phyloP scores from a whole-genome alignment of 2,113 vertebrate genomes.

The Pyrgilauda ruficollis region DNA sequence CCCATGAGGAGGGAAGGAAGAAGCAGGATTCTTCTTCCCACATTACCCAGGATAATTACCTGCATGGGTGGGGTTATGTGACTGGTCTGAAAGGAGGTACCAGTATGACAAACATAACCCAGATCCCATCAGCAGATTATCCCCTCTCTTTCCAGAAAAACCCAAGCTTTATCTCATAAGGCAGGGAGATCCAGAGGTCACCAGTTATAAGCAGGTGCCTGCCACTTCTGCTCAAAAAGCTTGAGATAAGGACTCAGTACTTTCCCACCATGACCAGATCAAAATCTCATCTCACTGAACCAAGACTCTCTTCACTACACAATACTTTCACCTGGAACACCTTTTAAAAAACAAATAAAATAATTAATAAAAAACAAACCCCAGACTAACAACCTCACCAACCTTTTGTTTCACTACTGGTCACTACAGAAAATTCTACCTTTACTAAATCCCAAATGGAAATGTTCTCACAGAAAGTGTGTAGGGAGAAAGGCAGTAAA shows the following conservation, averaged over 20 bases:
- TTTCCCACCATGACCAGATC: not conserved
- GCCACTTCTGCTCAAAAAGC: not conserved
- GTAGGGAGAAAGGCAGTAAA: not conserved
- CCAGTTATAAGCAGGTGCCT: not conserved
- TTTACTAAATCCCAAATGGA: not conserved
- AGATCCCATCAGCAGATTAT: not conserved
- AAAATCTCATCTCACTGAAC: not conserved
- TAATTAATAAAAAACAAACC: not conserved
- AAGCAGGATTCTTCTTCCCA: not conserved
- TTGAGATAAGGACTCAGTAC: not conserved
- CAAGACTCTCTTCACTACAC: not conserved
- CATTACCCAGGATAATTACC: not conserved
- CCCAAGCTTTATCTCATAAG: not conserved
- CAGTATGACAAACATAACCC: not conserved
- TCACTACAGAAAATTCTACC: not conserved
- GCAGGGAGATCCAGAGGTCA: not conserved
- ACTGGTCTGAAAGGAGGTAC: not conserved
- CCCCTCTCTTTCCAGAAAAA: not conserved
- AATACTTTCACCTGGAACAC: not conserved
- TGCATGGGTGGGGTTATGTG: accelerated
- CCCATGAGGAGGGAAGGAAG: not conserved
- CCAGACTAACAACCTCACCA: not conserved
- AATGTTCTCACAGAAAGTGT: not conserved
- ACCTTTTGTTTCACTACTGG: not conserved
- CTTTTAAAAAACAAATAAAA: accelerated